Conservation (phyloP, 1,140 invertebrate species). For the Pectinophora gossypiella region DNA sequence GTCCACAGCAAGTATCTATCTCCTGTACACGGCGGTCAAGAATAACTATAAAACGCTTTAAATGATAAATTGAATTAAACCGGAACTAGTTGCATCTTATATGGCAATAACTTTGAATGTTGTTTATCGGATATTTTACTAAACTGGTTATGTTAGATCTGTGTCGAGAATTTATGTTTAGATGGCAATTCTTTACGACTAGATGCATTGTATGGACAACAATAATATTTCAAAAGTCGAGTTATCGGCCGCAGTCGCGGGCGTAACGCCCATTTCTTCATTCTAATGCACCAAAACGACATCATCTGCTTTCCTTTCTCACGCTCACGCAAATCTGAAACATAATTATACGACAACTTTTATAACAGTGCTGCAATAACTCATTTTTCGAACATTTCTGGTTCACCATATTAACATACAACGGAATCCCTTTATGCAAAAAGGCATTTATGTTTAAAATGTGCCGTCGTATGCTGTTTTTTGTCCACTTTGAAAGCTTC, state of each 20-base stretch:
- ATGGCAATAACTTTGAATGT: no score
- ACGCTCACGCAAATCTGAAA: conserved; percentile 1
- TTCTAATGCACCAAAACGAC: neutral
- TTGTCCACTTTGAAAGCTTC: neutral
- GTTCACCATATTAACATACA: neutral
- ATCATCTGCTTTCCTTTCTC: neutral
- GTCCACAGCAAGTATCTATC: no score
- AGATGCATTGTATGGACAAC: neutral
- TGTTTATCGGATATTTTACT: no score
- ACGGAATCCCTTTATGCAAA: neutral
- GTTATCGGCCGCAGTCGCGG: neutral
- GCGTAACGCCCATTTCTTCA: neutral
- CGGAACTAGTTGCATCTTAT: no score
- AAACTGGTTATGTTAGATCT: no score
- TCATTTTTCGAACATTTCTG: neutral
- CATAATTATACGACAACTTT: no score
- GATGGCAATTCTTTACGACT: neutral
- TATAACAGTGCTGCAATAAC: neutral
- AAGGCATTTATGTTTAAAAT: neutral
- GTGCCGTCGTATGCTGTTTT: neutral
- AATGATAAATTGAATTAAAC: no score
- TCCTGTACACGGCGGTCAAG: no score
- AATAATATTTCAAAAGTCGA: conserved; percentile 2
- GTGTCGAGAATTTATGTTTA: neutral
- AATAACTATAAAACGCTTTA: no score